Evolutionary conservation across 2,888 invertebrate genomes (phyloP).

Genomic region (Lamellibrachia columna): DNA sequence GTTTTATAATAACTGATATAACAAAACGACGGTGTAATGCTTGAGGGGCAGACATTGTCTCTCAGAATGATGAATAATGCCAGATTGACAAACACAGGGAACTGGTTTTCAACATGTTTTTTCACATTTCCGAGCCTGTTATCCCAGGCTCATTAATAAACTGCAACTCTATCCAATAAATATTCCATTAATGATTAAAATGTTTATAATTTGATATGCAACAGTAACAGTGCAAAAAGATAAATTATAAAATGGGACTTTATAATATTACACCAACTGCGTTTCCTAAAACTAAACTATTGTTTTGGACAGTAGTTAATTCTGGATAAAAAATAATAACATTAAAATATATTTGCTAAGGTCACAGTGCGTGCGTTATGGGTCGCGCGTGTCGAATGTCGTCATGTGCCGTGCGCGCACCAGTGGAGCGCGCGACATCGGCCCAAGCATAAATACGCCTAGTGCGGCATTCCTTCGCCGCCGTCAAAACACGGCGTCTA

Average conservation of each 20-base stretch:
- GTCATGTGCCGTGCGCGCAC: background rate
- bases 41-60: background rate
- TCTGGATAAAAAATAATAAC: background rate
- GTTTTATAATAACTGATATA: background rate
- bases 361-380: background rate
- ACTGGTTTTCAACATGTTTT: background rate
- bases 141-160: background rate
- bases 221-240: background rate
- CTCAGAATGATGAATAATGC: background rate
- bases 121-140: background rate
- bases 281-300: background rate
- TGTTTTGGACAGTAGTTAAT: background rate
- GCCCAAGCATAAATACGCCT: background rate
- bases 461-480: constrained; percentile 12
- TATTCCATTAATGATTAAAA: background rate
- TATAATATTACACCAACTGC: background rate
- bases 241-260: background rate
- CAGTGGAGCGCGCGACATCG: background rate
- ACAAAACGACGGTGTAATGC: background rate
- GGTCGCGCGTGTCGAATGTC: background rate
- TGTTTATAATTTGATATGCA: background rate
- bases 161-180: background rate
- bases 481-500: constrained; percentile 16
- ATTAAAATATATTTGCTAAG: background rate
- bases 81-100: background rate